Evolutionary conservation across 35 echinoderm and acorn worm species (phyloP).

Genomic region (Hemicentrotus pulcherrimus): DNA sequence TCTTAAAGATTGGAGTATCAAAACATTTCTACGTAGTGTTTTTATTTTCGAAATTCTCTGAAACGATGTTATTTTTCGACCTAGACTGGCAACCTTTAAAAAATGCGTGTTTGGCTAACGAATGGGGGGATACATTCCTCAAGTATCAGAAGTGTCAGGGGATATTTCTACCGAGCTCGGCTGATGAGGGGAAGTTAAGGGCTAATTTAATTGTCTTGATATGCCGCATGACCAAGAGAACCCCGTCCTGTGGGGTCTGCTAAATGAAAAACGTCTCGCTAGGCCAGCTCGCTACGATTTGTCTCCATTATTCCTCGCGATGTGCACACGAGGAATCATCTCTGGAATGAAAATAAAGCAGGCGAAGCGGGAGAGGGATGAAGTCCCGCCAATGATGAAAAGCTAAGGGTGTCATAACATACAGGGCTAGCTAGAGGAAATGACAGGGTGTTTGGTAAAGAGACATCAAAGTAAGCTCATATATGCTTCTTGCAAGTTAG

Average conservation of each 20-base stretch:
- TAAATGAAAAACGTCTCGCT: conserved; percentile 20
- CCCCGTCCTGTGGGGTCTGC: not conserved
- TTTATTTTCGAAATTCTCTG: no score
- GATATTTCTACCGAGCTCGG: not conserved
- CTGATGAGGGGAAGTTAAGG: not conserved
- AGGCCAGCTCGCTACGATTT: not conserved
- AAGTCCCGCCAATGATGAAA: not conserved
- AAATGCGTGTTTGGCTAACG: not conserved
- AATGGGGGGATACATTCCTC: not conserved
- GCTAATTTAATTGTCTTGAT: conserved; percentile 27
- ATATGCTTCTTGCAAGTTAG: not conserved
- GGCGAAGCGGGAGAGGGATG: not conserved
- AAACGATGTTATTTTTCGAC: not conserved
- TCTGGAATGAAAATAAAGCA: not conserved
- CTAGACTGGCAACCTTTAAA: not conserved
- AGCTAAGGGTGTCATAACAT: not conserved
- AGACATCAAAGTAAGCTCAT: not conserved
- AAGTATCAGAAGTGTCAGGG: not conserved
- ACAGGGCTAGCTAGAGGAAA: not conserved
- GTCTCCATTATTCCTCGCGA: conserved; percentile 16
- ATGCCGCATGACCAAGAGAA: not conserved
- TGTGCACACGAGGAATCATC: not conserved
- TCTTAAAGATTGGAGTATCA: no score
- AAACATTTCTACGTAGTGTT: no score
- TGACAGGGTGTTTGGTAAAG: not conserved